Percentiles rank a stretch among this genome's conserved stretches.
Evolutionary conservation across 2,888 invertebrate species (phyloP).

Genomic region (Metellina segmentata): DNA sequence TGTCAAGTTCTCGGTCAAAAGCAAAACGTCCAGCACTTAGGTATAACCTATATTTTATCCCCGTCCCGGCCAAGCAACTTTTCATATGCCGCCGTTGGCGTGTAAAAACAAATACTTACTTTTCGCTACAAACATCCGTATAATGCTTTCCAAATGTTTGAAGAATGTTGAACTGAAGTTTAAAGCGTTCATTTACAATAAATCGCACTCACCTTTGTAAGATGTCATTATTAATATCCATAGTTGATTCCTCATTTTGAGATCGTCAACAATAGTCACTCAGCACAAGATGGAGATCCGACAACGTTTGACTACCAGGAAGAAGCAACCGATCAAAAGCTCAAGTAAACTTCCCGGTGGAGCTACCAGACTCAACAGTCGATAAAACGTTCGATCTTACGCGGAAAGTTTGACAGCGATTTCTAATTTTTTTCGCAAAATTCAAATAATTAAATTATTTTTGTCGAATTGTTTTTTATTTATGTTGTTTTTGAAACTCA

Average conservation of each 20-base stretch:
- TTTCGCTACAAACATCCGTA: background rate
- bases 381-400: slow-evolving; percentile 27
- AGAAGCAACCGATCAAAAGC: slow-evolving; percentile 59
- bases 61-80: slow-evolving; percentile 54
- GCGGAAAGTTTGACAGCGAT: background rate
- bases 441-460: background rate
- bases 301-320: slow-evolving; percentile 71
- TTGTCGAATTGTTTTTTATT: background rate
- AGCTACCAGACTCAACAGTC: slow-evolving; percentile 52
- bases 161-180: background rate
- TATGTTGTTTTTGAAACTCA: too few species aligned
- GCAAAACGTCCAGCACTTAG: slow-evolving; percentile 37
- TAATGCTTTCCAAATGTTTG: background rate
- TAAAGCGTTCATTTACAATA: background rate
- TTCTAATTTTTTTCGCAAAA: background rate
- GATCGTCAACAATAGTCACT: slow-evolving; percentile 72
- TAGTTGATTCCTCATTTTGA: slow-evolving; percentile 65
- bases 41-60: slow-evolving; percentile 66
- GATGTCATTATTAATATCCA: slow-evolving; percentile 58
- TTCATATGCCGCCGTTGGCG: slow-evolving; percentile 52
- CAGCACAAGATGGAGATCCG: slow-evolving; percentile 69
- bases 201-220: slow-evolving; percentile 52
- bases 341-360: slow-evolving; percentile 63
- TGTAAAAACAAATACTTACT: slow-evolving; percentile 16
- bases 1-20: slow-evolving; percentile 74